phyloP scores from a whole-genome alignment of 2,113 vertebrate genomes.

The Leptobrachium ailaonicum region DNA sequence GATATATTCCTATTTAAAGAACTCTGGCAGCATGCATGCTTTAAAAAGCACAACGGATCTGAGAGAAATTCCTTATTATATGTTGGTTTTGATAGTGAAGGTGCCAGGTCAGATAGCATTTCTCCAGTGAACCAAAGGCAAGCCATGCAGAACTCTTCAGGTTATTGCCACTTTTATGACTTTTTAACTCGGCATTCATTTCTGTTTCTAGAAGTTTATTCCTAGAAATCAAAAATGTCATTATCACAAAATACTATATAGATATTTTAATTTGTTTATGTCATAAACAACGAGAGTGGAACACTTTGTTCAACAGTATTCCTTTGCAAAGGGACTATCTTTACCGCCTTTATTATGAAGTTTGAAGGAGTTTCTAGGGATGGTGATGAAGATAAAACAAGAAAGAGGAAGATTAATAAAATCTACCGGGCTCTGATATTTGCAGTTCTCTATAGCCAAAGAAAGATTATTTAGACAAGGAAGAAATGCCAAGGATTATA shows the following conservation, averaged over 20 bases:
- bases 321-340: not conserved
- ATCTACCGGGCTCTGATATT: not conserved
- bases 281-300: not conserved
- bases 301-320: constrained; percentile 4
- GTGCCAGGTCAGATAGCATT: no score
- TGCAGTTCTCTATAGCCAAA: not conserved
- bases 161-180: no score
- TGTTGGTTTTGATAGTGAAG: no score
- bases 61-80: no score
- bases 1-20: no score
- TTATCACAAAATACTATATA: not conserved
- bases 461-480: not conserved
- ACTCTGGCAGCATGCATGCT: no score
- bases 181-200: no score
- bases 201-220: no score
- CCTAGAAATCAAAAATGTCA: not conserved
- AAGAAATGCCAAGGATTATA: not conserved
- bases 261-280: not conserved
- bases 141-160: no score
- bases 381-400: not conserved
- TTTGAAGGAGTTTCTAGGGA: not conserved
- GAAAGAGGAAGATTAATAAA: not conserved
- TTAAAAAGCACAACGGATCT: no score
- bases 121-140: no score
- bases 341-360: not conserved